A percentile compares a stretch with the other conserved stretches of the same genome.
These are phyloP conservation scores for Mallotus villosus DNA, from an alignment of 2,797 vertebrate genomes.

Conservation along the genomic window DNA sequence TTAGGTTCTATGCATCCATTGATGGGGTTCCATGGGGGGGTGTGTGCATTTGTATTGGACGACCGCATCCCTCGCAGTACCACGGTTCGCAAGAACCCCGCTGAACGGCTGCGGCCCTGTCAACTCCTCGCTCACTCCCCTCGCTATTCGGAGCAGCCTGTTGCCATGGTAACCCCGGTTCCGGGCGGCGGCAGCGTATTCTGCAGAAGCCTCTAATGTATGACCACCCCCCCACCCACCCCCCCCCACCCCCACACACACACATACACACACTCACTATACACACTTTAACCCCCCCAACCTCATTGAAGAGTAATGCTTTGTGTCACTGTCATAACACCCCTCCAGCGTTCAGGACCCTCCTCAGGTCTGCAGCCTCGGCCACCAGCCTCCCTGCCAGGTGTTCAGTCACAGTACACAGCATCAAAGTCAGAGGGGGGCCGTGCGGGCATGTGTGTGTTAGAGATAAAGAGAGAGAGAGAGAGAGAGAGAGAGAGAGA, in stretches of 20 bases:
- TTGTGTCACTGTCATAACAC: slow-evolving; percentile 20
- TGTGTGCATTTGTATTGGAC: slow-evolving; percentile 41
- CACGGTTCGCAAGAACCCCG: slow-evolving; percentile 26
- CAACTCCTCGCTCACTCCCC: slow-evolving; percentile 39
- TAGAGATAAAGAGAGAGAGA: slow-evolving; percentile 20
- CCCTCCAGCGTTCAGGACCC: background rate
- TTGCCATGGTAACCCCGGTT: slow-evolving; percentile 77
- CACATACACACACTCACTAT: too few species aligned
- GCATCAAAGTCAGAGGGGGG: background rate
- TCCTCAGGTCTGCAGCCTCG: background rate
- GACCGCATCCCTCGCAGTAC: slow-evolving; percentile 59
- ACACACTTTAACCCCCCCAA: slow-evolving; percentile 35
- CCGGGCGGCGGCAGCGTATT: background rate
- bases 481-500: slow-evolving; percentile 26
- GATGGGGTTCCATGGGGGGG: too few species aligned
- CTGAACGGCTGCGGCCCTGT: slow-evolving; percentile 57
- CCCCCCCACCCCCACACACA: too few species aligned
- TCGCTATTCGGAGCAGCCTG: slow-evolving; percentile 67
- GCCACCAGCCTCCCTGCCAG: background rate
- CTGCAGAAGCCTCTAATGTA: slow-evolving; percentile 46
- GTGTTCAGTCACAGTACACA: background rate
- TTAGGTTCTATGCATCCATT: too few species aligned
- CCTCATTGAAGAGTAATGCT: slow-evolving; percentile 18
- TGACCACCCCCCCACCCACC: background rate
- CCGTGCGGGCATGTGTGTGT: slow-evolving; percentile 15